Evolutionary conservation across 2,888 invertebrate genomes (phyloP), one percentile per base, ranked within the genome.

Genomic region (Orgyia antiqua): DNA sequence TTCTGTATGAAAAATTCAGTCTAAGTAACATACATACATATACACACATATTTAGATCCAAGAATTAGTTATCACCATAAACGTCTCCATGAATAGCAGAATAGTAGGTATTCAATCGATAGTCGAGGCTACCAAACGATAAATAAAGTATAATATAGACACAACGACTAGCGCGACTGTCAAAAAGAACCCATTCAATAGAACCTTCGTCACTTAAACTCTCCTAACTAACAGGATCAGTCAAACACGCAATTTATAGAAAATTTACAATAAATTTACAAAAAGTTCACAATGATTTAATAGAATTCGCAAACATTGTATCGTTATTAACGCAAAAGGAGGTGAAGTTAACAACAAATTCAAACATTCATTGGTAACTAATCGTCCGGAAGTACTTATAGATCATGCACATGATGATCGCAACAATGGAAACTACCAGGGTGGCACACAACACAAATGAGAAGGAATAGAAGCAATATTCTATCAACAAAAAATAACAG

Each of bases 241-340:
- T 71, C 70, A 62, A 66, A 64, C 46, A 55, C 51, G 74, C 73
- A 74, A 76, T 73, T 59, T 66, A 64, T 68, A 68, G 71, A 73
- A 66, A 63, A 47, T 56, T 58, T 51, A 65, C 70, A 72, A 71
- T 61, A 66, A 61, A 47, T 53, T 42, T 67, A 65, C 71, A 72
- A 64, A 64, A 57, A 55, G 55, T 55, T 58, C 61, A 83, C 83
- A 84, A 84, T 73, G 75, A 71, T 82, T n/a, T 83, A 84, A 84
- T 84, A 84, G 79, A 83, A 84, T 75, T 80, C 76, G 63, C 79
- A 80, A 83, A 86, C 72, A 84, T 83, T 78, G 75, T 82, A 82
- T 78, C 76, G 59, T 72, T 82, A 83, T 84, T 86, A 83, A 78
- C 79, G 78, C 77, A 74, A 82, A 78, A 77, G 82, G 73, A 83